Conservation (phyloP, 2,797 vertebrate species). For the Oreochromis mossambicus region DNA sequence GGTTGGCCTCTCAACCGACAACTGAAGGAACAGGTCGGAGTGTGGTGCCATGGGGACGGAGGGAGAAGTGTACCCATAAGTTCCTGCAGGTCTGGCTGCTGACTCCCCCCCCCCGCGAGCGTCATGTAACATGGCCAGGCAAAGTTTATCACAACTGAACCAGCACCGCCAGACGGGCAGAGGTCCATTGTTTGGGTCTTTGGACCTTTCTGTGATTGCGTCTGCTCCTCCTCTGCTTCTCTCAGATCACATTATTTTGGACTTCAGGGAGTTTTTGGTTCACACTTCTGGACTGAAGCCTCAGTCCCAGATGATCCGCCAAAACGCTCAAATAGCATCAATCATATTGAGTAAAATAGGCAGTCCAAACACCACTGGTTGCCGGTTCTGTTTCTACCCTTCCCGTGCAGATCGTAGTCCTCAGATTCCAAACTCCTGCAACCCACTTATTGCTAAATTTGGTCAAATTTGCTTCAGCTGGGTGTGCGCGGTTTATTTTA, state of each 20-base stretch:
- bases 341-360: background rate
- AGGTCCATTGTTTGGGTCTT: background rate
- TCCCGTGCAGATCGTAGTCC: background rate
- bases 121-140: background rate
- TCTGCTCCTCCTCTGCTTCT: background rate
- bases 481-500: background rate
- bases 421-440: background rate
- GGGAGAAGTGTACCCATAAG: background rate
- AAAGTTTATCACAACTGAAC: background rate
- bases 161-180: background rate
- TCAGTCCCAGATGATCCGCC: background rate
- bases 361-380: background rate
- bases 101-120: no score
- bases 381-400: background rate
- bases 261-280: background rate
- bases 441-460: background rate
- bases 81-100: background rate
- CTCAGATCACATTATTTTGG: background rate
- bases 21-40: background rate
- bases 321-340: background rate
- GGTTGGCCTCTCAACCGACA: background rate
- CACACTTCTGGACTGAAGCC: background rate
- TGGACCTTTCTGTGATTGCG: background rate
- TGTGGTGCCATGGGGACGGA: background rate
- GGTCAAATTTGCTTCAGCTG: background rate